Conservation (phyloP, 2,888 invertebrate genomes). For the Rhagonycha lutea region DNA sequence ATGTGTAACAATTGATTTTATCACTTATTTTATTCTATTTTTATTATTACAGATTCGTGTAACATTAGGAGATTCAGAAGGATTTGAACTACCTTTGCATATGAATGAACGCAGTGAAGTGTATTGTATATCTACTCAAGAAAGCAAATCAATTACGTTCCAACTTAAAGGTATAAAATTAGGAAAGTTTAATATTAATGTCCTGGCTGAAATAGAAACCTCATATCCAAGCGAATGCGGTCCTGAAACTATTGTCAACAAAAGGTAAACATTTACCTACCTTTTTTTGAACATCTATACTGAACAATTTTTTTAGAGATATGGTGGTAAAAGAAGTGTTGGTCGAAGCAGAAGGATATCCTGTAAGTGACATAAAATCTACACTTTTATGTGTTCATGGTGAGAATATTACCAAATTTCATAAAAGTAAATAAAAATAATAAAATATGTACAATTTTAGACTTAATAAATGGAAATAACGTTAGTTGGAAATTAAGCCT, state of each 20-base stretch:
- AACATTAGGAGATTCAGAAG: slow-evolving; percentile 42
- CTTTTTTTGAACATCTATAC: background rate
- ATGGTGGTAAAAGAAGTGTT: slow-evolving; percentile 65
- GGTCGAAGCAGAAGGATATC: slow-evolving; percentile 75
- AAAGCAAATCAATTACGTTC: slow-evolving; percentile 46
- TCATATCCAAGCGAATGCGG: slow-evolving; percentile 56
- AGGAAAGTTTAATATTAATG: slow-evolving; percentile 57
- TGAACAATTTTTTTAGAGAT: slow-evolving; percentile 54
- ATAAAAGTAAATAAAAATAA: background rate
- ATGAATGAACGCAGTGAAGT: slow-evolving; percentile 38
- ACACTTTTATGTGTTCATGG: slow-evolving; percentile 70
- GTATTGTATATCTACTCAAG: slow-evolving; percentile 45
- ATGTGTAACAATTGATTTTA: too few relatives aligned
- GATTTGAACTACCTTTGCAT: slow-evolving; percentile 40
- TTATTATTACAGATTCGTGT: slow-evolving; percentile 41
- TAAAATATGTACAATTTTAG: slow-evolving; percentile 29
- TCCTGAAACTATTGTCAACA: slow-evolving; percentile 55
- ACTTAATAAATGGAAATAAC: slow-evolving; percentile 40
- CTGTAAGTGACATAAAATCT: slow-evolving; percentile 66
- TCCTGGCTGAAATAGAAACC: slow-evolving; percentile 56
- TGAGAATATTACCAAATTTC: slow-evolving; percentile 41
- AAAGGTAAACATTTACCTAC: slow-evolving; percentile 47
- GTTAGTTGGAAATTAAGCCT: slow-evolving; percentile 56
- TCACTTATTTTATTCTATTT: too few relatives aligned
- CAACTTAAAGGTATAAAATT: slow-evolving; percentile 43